Percentiles rank a stretch among this genome's conserved stretches.
Conservation (phyloP, 2,797 vertebrate species). For the Jordanella pulchra region DNA sequence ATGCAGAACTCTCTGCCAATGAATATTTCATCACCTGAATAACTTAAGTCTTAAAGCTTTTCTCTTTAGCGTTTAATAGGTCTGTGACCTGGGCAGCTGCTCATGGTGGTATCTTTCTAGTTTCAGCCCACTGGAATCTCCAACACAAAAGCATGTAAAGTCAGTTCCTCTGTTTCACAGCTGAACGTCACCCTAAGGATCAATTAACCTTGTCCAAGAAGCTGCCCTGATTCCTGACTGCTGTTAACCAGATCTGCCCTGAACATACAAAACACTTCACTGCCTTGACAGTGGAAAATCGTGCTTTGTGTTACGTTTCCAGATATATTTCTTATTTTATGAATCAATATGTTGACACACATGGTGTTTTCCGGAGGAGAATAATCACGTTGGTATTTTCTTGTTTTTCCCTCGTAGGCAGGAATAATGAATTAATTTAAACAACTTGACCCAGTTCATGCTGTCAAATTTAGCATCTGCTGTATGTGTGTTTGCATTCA, state of each 20-base stretch:
- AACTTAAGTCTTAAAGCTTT: neutral
- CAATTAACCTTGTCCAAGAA: neutral
- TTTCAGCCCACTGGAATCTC: neutral
- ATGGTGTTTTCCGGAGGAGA: neutral
- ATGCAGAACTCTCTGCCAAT: neutral
- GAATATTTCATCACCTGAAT: conserved; percentile 5
- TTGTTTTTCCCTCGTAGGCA: neutral
- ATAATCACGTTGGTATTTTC: neutral
- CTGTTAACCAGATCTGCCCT: neutral
- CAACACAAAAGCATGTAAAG: neutral
- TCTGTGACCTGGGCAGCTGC: conserved; percentile 1
- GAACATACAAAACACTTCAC: neutral
- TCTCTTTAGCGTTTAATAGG: neutral
- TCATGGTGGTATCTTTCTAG: neutral
- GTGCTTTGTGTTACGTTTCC: neutral
- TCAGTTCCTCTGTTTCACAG: neutral
- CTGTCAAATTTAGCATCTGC: neutral
- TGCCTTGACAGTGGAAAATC: neutral
- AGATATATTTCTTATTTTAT: neutral
- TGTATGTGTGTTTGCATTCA: neutral
- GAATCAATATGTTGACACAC: neutral
- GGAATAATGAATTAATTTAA: neutral
- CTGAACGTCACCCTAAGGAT: conserved; percentile 3
- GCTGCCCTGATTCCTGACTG: neutral
- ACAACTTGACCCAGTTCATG: neutral